Base-by-base conservation (phyloP, 2,113 vertebrate genomes). In the Ochotona curzoniae region DNA sequence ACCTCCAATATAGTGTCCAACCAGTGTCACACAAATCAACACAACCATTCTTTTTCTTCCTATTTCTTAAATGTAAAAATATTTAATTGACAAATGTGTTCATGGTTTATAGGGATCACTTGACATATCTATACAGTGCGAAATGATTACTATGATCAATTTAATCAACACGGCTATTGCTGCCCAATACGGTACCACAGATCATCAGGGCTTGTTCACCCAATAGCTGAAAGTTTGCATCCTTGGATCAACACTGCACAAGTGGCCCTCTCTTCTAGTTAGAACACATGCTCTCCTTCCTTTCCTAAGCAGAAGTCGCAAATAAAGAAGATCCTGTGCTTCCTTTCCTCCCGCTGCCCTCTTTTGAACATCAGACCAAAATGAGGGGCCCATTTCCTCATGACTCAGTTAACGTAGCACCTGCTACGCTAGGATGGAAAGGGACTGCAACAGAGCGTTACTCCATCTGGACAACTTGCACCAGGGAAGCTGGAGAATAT, bases 1-100 rank as follows among this genome's bases (percentile, higher is more conserved):
- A 5, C 35, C 44, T 84, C 67, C 44, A 78, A 1, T 21, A 32
- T 2, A 2, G 21, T 11, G 88, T 25, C 64, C 57, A 82, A 76
- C n/a, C 69, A 60, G 54, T 88, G 93, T 95, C 60, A 75, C 61
- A 26, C 38, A 51, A 87, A 54, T 93, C 44, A 63, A 63, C 51
- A 32, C 12, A 73, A 26, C 35, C 54, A 71, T 81, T 70, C n/a
- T 49, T 74, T 90, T 26, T 21, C 47, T 35, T 8, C 17, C 8
- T 69, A 35, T 32, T 71, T 64, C 66, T 64, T 51, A 51, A 51
- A 47, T 74, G 26, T 54, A 30, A 82, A 57, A 64, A 83, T 47
- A 32, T 61, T 81, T 71, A 61, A 26, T 35, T 71, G 38, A 73
- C 44, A 82, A 63, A 73, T 32, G 21, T 32, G 26, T 63, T 81